Conservation (phyloP, 2,797 vertebrate genomes). For the Gambusia yucatana region DNA sequence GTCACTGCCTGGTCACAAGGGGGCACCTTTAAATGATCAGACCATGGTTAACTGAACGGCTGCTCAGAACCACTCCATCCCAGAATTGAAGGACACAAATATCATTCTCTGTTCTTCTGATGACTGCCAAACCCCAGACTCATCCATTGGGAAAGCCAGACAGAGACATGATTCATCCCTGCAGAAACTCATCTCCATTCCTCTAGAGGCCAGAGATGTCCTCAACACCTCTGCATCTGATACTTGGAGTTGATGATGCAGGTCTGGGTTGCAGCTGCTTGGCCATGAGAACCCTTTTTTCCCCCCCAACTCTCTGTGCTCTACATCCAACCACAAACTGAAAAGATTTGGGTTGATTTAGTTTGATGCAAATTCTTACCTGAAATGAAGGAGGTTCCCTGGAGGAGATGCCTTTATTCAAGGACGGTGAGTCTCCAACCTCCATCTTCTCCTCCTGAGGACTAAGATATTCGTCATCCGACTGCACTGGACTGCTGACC, state of each 20-base stretch:
- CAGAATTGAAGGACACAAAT: background rate
- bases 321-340: background rate
- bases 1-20: slow-evolving; percentile 86
- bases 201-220: background rate
- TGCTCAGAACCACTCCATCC: background rate
- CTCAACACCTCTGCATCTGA: background rate
- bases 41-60: background rate
- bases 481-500: slow-evolving; percentile 80
- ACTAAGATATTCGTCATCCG: slow-evolving; percentile 89
- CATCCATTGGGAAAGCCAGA: background rate
- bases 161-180: background rate
- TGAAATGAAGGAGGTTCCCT: slow-evolving; percentile 89
- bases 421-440: slow-evolving; percentile 64
- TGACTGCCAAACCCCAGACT: background rate
- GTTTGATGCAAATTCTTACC: slow-evolving; percentile 72
- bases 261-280: background rate
- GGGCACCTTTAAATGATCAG: slow-evolving; percentile 75
- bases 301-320: background rate
- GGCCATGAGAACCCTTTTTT: background rate
- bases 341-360: background rate
- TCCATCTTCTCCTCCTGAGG: slow-evolving; percentile 89
- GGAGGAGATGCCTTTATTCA: slow-evolving; percentile 71
- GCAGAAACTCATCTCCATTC: background rate
- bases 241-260: background rate
- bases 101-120: background rate